Evolutionary conservation across 2,797 vertebrate species (phyloP), one percentile per base, ranked within the genome.

Genomic region (Alca torda): DNA sequence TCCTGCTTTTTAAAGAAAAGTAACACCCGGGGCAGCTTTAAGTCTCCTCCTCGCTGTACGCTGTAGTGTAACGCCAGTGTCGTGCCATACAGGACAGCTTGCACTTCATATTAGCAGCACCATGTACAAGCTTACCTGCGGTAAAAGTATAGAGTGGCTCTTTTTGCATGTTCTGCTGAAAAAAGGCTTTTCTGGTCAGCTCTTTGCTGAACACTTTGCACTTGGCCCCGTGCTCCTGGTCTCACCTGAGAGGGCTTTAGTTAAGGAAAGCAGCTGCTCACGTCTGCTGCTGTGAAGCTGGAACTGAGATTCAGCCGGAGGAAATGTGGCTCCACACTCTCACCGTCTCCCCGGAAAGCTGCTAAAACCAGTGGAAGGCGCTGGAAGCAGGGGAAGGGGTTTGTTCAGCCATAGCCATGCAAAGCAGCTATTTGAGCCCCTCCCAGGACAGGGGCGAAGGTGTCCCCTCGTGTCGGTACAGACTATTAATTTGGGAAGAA

Each of bases 131-230:
- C 94, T 97, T 87, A 88, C 90, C 96, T 90, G 67, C 96, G 87
- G 81, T 80, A 93, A 28, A 92, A 96, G 93, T 89, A 56, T 28
- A 85, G 90, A 96, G 90, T 89, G 95, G 94, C 95, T 93, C 92
- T 60, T 89, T 68, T 74, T 95, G 96, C 96, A 97, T 96, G 97
- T 93, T 96, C 94, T 93, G 93, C 94, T 91, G 87, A 93, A 87
- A 87, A 85, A 94, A 95, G 89, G 94, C 93, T 96, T 96, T 96
- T 94, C 77, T 84, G 96, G 92, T 79, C 92, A 91, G 94, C 94
- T 67, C 93, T n/a, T n/a, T n/a, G n/a, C n/a, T 84, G 84, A 95
- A 92, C 88, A 80, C 59, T 21, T 21, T 87, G 89, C 67, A 68
- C 94, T 72, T 16, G 19, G 87, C 90, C 75, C 82, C 48, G 77